Conservation (phyloP, 2,888 invertebrate species). For the Coelogynopora nodosa region DNA sequence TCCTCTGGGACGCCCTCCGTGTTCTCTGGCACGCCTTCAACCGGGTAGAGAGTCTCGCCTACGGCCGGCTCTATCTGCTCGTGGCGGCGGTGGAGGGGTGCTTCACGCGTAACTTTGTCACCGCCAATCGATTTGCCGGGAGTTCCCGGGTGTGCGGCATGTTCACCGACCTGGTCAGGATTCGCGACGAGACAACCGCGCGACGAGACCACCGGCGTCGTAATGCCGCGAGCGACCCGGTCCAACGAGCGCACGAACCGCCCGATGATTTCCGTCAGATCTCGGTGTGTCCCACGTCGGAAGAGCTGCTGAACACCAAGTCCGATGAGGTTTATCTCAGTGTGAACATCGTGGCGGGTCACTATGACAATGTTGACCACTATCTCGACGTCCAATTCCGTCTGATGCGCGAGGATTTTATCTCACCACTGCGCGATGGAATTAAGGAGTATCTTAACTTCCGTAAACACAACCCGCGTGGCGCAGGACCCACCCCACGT, state of each 20-base stretch:
- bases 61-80: not conserved
- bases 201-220: not conserved
- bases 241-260: not conserved
- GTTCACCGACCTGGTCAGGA: not conserved
- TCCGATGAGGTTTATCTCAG: not conserved
- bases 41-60: not conserved
- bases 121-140: not conserved
- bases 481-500: conserved; percentile 64
- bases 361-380: conserved; percentile 65
- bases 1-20: not conserved
- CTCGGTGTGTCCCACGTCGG: not conserved
- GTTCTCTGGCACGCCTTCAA: not conserved
- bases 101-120: not conserved
- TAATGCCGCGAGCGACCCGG: not conserved
- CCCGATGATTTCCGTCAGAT: not conserved
- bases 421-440: conserved; percentile 71
- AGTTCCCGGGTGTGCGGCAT: not conserved
- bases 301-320: not conserved
- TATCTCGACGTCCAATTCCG: conserved; percentile 76
- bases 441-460: conserved; percentile 59
- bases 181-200: not conserved
- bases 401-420: conserved; percentile 75
- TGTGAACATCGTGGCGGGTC: not conserved
- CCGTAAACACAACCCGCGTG: too few species aligned
- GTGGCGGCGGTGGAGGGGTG: not conserved